Evolutionary conservation across 1,140 invertebrate species (phyloP), one percentile per base, ranked within the genome.

Genomic region (Drosophila punjabiensis): DNA sequence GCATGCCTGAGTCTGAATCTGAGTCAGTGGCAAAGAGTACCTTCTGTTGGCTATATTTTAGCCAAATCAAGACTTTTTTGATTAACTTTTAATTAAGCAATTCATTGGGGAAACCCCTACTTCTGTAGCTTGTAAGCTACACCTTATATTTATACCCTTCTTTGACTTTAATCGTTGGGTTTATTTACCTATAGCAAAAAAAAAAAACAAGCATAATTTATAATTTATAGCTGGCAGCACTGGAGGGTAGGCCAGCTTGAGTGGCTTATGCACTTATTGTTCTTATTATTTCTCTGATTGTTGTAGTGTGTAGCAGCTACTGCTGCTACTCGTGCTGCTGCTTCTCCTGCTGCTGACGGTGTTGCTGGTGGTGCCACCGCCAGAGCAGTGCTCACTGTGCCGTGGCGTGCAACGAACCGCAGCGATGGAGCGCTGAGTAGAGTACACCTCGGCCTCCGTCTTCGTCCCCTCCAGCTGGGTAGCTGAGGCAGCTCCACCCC

Each of bases 181-280:
- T 58, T 58, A 39, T 58, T 28, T 58, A 39, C 35, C 20, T n/a
- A 33, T 18, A n/a, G 4, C 13, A 48, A 4, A 24, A 53, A 30
- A 24, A 30, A 24, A 24, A 58, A 24, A 24, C 3, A 3, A n/a
- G 8, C 35, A n/a, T 65, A 24, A 65, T 20, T 58, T 64, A 16
- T 59, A 59, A 45, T 59, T 59, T 59, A 28, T 43, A 28, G 56
- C 37, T 45, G 39, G 20, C 64, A 64, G 61, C 64, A 45, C 69
- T 73, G 58, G 33, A 48, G 41, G 35, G 41, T 43, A 28, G 73
- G 69, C 82, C 55, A 64, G 83, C 61, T 28, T 77, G 85, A 90
- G 85, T 85, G 81, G 74, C 85, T 88, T 82, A 89, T 88, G 85
- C 85, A 90, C 86, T 90, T 80, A 88, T 88, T 88, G 85, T 88